These are phyloP conservation scores for Piezodorus guildinii DNA, from an alignment of 1,140 invertebrate genomes.

Conservation along the genomic window DNA sequence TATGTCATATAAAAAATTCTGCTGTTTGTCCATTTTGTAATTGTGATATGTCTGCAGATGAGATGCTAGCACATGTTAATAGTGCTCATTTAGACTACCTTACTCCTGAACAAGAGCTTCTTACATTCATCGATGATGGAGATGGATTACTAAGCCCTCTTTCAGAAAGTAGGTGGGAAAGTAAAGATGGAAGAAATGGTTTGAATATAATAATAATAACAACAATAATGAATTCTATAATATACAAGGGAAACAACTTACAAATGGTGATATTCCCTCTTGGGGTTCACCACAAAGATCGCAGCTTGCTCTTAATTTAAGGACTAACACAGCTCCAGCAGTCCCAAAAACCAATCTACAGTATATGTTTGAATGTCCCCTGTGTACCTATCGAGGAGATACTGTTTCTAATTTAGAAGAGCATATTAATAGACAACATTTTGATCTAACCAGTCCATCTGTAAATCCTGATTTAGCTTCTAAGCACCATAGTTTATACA, in stretches of 20 bases:
- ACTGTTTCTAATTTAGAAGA: constrained; percentile 63
- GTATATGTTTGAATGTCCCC: constrained; percentile 49
- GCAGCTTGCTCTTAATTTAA: constrained; percentile 39
- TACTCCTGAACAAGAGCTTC: constrained; percentile 45
- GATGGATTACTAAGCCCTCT: constrained; percentile 28
- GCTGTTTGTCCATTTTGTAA: constrained; percentile 73
- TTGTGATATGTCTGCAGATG: constrained; percentile 53
- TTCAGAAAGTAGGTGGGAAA: constrained; percentile 29
- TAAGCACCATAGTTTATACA: constrained; percentile 35
- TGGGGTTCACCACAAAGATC: constrained; percentile 43
- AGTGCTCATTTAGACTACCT: constrained; percentile 66
- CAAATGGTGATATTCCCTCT: constrained; percentile 28
- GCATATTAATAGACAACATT: constrained; percentile 72
- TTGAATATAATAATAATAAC: constrained; percentile 38
- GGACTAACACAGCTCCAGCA: constrained; percentile 34
- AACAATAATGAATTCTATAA: constrained; percentile 36
- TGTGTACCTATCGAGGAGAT: constrained; percentile 65
- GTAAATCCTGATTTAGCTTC: constrained; percentile 41
- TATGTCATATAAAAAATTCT: constrained; percentile 61
- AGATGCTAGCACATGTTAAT: constrained; percentile 67
- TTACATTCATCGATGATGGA: constrained; percentile 41
- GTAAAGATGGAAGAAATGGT: constrained; percentile 29
- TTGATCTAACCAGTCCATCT: constrained; percentile 68
- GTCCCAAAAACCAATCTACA: constrained; percentile 34
- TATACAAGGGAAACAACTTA: constrained; percentile 11